phyloP scores from a whole-genome alignment of 2,888 invertebrate species.

The Steinernema hermaphroditum region DNA sequence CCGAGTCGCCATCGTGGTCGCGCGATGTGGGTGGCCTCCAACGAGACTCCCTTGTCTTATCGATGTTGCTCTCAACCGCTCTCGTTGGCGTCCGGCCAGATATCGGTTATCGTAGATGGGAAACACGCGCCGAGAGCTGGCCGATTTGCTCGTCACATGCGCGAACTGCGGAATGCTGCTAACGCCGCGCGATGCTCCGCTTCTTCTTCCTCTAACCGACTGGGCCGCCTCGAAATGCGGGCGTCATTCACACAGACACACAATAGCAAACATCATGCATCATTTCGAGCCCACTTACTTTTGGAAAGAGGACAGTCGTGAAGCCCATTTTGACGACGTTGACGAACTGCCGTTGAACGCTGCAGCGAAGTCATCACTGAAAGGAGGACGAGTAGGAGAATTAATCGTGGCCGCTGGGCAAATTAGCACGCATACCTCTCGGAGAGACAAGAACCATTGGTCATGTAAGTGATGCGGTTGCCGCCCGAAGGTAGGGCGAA shows the following conservation, averaged over 20 bases:
- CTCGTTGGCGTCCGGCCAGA: slow-evolving; percentile 30
- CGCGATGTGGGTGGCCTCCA: slow-evolving; percentile 29
- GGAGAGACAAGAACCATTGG: slow-evolving; percentile 21
- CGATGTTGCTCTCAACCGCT: slow-evolving; percentile 30
- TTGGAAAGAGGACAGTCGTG: slow-evolving; percentile 23
- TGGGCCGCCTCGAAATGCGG: not conserved
- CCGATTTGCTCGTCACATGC: slow-evolving; percentile 25
- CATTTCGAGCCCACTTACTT: slow-evolving; percentile 18
- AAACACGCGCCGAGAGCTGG: slow-evolving; percentile 29
- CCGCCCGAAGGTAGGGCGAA: slow-evolving; percentile 29
- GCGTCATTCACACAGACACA: slow-evolving; percentile 11
- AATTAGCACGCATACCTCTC: slow-evolving; percentile 30
- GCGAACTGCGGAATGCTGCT: slow-evolving; percentile 1
- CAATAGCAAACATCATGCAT: slow-evolving; percentile 22
- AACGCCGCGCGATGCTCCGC: not conserved
- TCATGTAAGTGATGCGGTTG: slow-evolving; percentile 30
- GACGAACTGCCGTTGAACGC: slow-evolving; percentile 22
- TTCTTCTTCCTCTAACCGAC: not conserved
- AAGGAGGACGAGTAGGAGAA: not conserved
- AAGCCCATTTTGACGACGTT: slow-evolving; percentile 20
- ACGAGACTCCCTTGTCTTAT: slow-evolving; percentile 28
- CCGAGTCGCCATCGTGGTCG: not conserved
- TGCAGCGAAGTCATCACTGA: slow-evolving; percentile 16
- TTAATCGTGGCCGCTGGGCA: not conserved
- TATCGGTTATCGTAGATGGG: slow-evolving; percentile 31